Evolutionary conservation across 1,140 invertebrate species (phyloP).

Genomic region (Drosophila sp.): DNA sequence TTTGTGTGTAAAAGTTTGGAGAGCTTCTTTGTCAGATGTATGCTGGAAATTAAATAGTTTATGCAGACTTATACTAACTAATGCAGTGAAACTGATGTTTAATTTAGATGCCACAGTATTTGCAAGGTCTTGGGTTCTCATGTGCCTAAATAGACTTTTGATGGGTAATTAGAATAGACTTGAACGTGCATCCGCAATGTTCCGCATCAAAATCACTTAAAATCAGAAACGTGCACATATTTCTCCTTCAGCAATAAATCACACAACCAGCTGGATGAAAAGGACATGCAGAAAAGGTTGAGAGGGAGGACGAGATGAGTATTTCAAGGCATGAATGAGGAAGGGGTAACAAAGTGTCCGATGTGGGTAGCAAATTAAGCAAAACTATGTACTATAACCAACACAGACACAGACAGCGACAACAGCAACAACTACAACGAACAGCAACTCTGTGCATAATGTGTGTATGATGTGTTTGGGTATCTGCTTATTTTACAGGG

Average conservation of each 20-base stretch:
- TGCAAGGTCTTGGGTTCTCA: neutral
- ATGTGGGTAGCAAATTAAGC: constrained; percentile 22
- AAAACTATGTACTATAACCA: constrained; percentile 5
- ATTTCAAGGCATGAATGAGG: too few relatives aligned
- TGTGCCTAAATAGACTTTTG: constrained; percentile 27
- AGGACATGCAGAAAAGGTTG: neutral
- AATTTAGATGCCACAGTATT: neutral
- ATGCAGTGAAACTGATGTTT: too few relatives aligned
- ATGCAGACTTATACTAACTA: neutral
- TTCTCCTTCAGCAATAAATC: constrained; percentile 47
- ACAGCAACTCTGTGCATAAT: neutral
- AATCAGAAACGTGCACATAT: constrained; percentile 35
- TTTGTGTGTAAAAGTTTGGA: neutral
- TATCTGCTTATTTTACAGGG: constrained; percentile 86
- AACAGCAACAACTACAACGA: constrained; percentile 5
- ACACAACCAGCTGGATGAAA: constrained; percentile 33
- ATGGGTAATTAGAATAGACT: constrained; percentile 38
- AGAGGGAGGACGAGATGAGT: neutral
- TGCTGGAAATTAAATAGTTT: neutral
- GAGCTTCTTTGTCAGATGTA: neutral
- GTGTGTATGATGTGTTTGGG: constrained; percentile 9
- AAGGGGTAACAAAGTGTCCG: constrained; percentile 3
- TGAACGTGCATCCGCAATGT: constrained; percentile 28
- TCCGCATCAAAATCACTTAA: constrained; percentile 35
- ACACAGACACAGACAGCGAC: neutral